phyloP scores from a whole-genome alignment of 1,140 invertebrate genomes.

The Papilio polytes region DNA sequence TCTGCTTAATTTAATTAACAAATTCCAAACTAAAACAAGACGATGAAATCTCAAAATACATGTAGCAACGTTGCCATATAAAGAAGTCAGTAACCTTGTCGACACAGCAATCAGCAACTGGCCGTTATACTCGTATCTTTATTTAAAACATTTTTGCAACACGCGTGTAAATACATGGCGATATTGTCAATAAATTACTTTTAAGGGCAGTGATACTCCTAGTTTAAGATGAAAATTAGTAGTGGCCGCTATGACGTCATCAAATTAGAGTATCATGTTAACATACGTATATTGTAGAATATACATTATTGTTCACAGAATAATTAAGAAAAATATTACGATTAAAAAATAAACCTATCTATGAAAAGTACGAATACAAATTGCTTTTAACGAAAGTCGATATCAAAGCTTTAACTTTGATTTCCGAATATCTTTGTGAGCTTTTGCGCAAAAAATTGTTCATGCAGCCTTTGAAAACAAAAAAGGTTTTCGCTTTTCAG shows the following conservation, averaged over 20 bases:
- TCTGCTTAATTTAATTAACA: background rate
- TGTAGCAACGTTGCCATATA: background rate
- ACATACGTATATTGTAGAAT: background rate
- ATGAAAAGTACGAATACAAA: background rate
- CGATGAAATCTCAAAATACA: background rate
- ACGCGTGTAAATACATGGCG: too few relatives aligned
- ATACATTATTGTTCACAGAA: background rate
- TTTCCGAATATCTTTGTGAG: background rate
- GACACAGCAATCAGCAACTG: background rate
- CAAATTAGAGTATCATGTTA: too few relatives aligned
- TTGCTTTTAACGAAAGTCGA: background rate
- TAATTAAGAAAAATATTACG: background rate
- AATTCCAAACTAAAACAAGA: background rate
- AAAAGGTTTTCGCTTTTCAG: background rate
- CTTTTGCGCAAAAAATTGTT: background rate
- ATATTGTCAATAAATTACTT: too few relatives aligned
- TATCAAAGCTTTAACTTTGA: background rate
- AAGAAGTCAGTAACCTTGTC: constrained; percentile 1
- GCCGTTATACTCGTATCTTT: background rate
- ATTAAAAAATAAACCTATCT: background rate
- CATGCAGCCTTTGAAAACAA: background rate
- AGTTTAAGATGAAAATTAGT: too few relatives aligned
- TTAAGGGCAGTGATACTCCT: too few relatives aligned
- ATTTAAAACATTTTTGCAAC: background rate
- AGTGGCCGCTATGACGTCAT: too few relatives aligned